Conservation (phyloP, 1,140 invertebrate genomes). For the Cotesia typhae region DNA sequence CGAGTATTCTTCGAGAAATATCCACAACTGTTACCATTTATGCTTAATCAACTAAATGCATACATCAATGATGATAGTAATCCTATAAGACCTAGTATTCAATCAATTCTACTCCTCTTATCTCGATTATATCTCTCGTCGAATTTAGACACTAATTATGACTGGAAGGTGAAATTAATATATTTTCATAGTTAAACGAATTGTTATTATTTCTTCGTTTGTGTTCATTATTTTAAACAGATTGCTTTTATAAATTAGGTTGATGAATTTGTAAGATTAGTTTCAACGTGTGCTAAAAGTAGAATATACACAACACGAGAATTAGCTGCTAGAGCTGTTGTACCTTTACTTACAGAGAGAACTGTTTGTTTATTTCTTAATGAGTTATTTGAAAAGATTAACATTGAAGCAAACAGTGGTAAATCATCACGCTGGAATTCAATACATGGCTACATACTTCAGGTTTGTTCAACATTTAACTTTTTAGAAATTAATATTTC, state of each 20-base stretch:
- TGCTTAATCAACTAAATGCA: slow-evolving; percentile 72
- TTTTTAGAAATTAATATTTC: slow-evolving; percentile 37
- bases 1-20: slow-evolving; percentile 87
- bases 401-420: slow-evolving; percentile 34
- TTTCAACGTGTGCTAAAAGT: slow-evolving; percentile 67
- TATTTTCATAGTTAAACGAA: not conserved
- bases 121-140: slow-evolving; percentile 79
- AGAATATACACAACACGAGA: slow-evolving; percentile 72
- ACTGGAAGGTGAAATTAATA: slow-evolving; percentile 62
- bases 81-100: slow-evolving; percentile 69
- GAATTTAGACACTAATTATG: slow-evolving; percentile 73
- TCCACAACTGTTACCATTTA: slow-evolving; percentile 80
- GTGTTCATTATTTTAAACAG: slow-evolving; percentile 12
- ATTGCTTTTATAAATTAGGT: slow-evolving; percentile 51
- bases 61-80: slow-evolving; percentile 62
- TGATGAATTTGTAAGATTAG: slow-evolving; percentile 59
- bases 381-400: slow-evolving; percentile 48
- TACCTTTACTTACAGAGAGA: slow-evolving; percentile 68
- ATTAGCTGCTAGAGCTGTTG: slow-evolving; percentile 73
- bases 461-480: slow-evolving; percentile 34
- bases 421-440: slow-evolving; percentile 47
- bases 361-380: slow-evolving; percentile 49
- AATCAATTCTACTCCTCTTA: slow-evolving; percentile 82
- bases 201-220: too few species aligned
- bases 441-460: slow-evolving; percentile 61